These are phyloP conservation scores for Hyposmocoma kahamanoa DNA, from an alignment of 1,140 invertebrate species.

Conservation along the genomic window DNA sequence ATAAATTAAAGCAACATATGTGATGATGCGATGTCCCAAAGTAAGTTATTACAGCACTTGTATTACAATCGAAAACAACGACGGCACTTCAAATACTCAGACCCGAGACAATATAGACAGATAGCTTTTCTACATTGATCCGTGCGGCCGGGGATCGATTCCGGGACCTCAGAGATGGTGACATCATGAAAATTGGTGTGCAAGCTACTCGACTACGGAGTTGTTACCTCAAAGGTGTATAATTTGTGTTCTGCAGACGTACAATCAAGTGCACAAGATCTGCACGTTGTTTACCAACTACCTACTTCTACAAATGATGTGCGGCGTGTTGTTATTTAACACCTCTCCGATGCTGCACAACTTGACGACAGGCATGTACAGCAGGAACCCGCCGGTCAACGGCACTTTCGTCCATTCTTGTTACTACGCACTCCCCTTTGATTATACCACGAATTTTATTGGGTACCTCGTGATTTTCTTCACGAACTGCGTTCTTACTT, in stretches of 20 bases:
- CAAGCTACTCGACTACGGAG: background rate
- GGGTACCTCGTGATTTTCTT: constrained; percentile 6
- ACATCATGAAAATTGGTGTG: too few relatives aligned
- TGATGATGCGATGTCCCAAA: too few relatives aligned
- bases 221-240: background rate
- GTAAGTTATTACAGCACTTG: too few relatives aligned
- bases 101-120: too few relatives aligned
- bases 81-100: too few relatives aligned
- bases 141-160: too few relatives aligned
- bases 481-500: constrained; percentile 1
- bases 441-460: constrained; percentile 1
- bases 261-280: background rate
- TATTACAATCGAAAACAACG: too few relatives aligned
- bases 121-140: too few relatives aligned
- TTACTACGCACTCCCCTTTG: constrained; percentile 6
- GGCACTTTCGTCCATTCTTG: constrained; percentile 5
- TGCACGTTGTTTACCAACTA: background rate
- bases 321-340: constrained; percentile 3
- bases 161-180: too few relatives aligned
- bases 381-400: background rate
- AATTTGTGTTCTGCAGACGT: background rate
- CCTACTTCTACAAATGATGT: background rate
- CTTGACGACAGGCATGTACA: constrained; percentile 1
- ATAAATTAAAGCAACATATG: too few relatives aligned
- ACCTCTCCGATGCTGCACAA: constrained; percentile 9